Base-by-base conservation (phyloP, 2,888 invertebrate species). In the Nebria salina region DNA sequence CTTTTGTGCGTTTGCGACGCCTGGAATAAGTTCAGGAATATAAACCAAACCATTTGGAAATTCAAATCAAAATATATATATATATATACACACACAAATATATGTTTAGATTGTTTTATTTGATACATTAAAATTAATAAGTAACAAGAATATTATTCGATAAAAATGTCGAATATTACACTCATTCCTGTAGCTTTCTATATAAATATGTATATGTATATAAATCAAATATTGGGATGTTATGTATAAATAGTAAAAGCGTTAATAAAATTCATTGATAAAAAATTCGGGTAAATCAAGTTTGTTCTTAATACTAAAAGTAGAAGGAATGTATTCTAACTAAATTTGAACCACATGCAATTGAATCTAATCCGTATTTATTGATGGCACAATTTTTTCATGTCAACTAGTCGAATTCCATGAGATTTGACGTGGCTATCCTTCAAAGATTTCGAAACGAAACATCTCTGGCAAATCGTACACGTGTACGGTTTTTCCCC, bases 401-500 rank as follows among this genome's bases (percentile, higher is more conserved):
- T 13, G 2, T 70, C 26, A 25, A 70, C 70, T 6, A 26, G 70
- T 26, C 42, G 34, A 25, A 65, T 34, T 75, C 70, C 83, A 82
- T 87, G 87, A 4, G 84, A 84, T 68, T 85, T 84, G 75, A 84
- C 82, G 76, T 87, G 87, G 15, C 84, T 83, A 34, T 83, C 78
- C 81, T 86, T 82, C 41, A 84, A 83, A 26, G 84, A 77, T 70
- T 84, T 85, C 66, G 84, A 83, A 7, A 84, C 74, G 73, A 91
- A 91, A 0, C 85, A 88, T 64, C 87, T 85, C 0, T 89, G 83
- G 72, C 91, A 91, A 0, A 90, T 86, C 4, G 89, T 85, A 82
- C 92, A 92, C 76, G 89, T 90, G 83, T 88, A 90, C 70, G 89
- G 90, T 82, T 90, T 90, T 9, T 90, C 90, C 26, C 89, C 81